Percentiles rank a stretch among this genome's conserved stretches.
phyloP scores from a whole-genome alignment of 1,140 invertebrate species.

The Lanistes nyassanus region DNA sequence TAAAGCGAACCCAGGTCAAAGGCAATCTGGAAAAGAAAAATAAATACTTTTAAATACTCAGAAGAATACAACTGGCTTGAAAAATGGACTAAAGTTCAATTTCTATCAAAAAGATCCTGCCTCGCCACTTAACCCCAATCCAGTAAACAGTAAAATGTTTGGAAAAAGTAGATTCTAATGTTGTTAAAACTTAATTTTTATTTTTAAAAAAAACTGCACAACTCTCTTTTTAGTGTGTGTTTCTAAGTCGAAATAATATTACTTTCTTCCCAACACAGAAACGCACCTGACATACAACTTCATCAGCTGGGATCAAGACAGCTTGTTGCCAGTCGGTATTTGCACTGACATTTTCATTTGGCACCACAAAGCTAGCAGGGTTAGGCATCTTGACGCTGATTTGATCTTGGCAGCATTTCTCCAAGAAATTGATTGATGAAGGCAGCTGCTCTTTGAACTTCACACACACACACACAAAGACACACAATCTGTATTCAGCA shows the following conservation, averaged over 20 bases:
- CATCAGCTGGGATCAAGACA: conserved; percentile 33
- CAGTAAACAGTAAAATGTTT: too few species aligned
- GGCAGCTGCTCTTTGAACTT: conserved; percentile 48
- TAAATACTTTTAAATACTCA: neutral
- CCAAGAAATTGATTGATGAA: conserved; percentile 42
- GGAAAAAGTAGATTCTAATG: too few species aligned
- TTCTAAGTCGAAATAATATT: too few species aligned
- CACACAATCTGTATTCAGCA: too few species aligned
- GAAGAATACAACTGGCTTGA: too few species aligned
- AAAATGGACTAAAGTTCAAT: too few species aligned
- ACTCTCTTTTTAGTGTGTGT: too few species aligned
- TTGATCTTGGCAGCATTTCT: conserved; percentile 44
- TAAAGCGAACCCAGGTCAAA: conserved; percentile 53
- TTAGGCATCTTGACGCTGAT: conserved; percentile 41
- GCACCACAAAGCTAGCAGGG: conserved; percentile 33
- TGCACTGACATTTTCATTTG: conserved; percentile 38
- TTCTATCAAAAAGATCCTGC: too few species aligned
- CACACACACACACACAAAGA: too few species aligned
- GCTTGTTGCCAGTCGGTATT: conserved; percentile 36
- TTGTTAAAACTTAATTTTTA: too few species aligned
- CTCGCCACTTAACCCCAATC: too few species aligned
- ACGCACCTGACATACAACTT: conserved; percentile 50
- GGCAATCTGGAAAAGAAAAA: conserved; percentile 43
- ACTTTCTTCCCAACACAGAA: neutral
- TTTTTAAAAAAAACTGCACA: too few species aligned